Conservation (phyloP, 2,797 vertebrate genomes). For the Margarornis squamiger region DNA sequence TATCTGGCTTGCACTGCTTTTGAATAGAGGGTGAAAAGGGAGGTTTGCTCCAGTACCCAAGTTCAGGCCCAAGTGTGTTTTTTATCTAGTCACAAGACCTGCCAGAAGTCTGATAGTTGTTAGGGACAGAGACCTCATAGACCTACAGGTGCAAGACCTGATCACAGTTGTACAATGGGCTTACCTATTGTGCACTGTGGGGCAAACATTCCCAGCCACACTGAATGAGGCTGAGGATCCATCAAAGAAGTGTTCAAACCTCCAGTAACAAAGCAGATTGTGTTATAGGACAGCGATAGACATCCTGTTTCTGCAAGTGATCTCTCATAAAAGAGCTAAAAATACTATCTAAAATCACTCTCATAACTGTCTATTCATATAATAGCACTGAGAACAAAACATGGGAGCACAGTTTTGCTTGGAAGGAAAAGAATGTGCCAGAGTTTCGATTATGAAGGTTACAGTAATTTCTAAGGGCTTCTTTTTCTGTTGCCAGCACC, state of each 20-base stretch:
- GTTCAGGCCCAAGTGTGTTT: not conserved
- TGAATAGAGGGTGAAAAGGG: not conserved
- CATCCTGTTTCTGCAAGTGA: not conserved
- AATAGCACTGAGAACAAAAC: not conserved
- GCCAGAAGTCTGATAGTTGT: not conserved
- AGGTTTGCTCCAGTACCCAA: not conserved
- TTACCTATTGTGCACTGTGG: not conserved
- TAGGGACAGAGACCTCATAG: not conserved
- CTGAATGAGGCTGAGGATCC: not conserved
- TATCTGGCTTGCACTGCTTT: not conserved
- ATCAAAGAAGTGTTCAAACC: not conserved
- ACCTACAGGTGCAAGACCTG: not conserved
- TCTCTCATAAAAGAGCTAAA: not conserved
- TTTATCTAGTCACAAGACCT: not conserved
- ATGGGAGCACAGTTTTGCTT: not conserved
- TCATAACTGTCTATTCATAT: not conserved
- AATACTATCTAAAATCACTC: not conserved
- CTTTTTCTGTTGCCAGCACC: not conserved
- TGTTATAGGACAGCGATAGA: not conserved
- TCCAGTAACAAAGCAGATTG: not conserved
- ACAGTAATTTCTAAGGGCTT: not conserved
- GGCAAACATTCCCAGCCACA: accelerated
- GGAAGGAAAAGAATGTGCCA: not conserved
- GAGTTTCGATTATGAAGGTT: not conserved
- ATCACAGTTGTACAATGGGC: not conserved